Evolutionary conservation across 2,888 invertebrate species (phyloP), one percentile per base, ranked within the genome.

Genomic region (Poecilobothrus nobilitatus): DNA sequence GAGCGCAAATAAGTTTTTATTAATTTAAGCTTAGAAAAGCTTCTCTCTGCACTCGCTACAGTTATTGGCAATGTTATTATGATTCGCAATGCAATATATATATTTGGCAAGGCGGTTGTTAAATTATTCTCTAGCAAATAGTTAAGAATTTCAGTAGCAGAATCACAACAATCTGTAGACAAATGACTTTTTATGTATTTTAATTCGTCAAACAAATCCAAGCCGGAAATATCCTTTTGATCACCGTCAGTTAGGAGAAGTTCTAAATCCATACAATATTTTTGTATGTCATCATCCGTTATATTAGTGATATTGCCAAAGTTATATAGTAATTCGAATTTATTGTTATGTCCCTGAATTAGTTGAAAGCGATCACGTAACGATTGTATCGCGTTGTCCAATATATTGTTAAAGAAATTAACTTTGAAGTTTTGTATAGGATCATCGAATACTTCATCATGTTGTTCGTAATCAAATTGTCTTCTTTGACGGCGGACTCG

Each of bases 1-100:
- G 44, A 63, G 63, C 63, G 44, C 53, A 66, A 53, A 66, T 66
- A 44, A 53, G 21, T 44, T 66, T 66, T 66, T 44, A 66, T 66
- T 53, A 66, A 66, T 44, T 66, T 66, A 63, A 63, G 63, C 63
- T 63, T 63, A 22, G 63, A 63, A 63, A 63, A 63, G 63, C 22
- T 63, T 63, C 63, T 63, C 63, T 63, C 63, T 63, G 63, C 63
- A 63, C 63, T 63, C 63, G 63, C 63, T 63, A 63, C 63, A 63
- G 63, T 63, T 63, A 63, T 63, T 63, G 63, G 63, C 27, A 63
- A 63, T 63, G 63, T 63, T 63, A 63, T 63, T 63, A 63, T 63
- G 63, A 63, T 63, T 63, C 27, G 63, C 18, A 63, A 27, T 63
- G 63, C 63, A 27, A 63, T 63, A 63, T 63, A 63, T 27, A 63